Evolutionary conservation across 2,888 invertebrate species (phyloP), one percentile per base, ranked within the genome.

Genomic region (Melanargia galathea): DNA sequence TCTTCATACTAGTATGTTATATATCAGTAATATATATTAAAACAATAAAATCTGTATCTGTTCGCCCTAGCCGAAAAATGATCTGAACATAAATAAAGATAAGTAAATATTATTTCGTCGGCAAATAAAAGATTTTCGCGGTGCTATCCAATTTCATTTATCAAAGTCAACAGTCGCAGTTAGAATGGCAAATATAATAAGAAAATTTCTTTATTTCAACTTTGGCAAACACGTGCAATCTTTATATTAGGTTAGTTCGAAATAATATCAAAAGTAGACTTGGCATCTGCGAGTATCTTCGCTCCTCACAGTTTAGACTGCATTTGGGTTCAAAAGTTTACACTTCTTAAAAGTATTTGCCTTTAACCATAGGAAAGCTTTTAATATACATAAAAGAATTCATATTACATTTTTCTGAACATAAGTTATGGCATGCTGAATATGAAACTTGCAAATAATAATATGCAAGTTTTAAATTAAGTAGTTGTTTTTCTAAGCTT

Each of bases 181-280:
- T 24, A 46, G 45, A 62, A 40, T 56, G 33, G 52, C 40, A 60
- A 66, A 66, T 46, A 57, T 66, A 60, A 66, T 63, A 63, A 60
- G 46, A 30, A 51, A 51, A 57, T 62, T 60, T 58, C 66, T 73
- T 69, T 66, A 73, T 64, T 65, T 63, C 48, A 51, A 63, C 55
- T 61, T 49, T 20, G 58, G 54, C 46, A 63, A 63, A 63, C 40
- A 61, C 63, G 61, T 61, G 61, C 60, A 63, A 58, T 66, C 61
- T 55, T 59, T 66, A 63, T 66, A 63, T 66, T 66, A 60, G 58
- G 63, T 66, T 63, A 65, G 57, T 65, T 65, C 45, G 60, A 57
- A 63, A 65, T 65, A 55, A 65, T 65, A 60, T 65, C 65, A 56
- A 43, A 43, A 45, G 57, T 57, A 57, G 18, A 57, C 30, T 45